Percentiles rank a stretch among this genome's conserved stretches.
Evolutionary conservation across 2,113 vertebrate genomes (phyloP).

Genomic region (Otis tarda): DNA sequence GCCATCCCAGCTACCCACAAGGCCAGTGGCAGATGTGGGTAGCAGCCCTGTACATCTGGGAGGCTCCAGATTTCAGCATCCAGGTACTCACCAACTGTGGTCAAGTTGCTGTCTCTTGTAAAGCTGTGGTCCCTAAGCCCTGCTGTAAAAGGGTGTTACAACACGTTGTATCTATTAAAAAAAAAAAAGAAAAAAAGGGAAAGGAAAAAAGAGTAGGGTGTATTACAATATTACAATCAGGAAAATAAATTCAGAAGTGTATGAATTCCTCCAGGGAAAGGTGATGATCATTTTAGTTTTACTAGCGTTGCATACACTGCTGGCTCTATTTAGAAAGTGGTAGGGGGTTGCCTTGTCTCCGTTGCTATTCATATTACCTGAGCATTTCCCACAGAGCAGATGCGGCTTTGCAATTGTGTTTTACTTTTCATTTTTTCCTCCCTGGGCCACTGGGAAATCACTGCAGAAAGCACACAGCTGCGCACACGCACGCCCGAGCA

Average conservation of each 20-base stretch:
- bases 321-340: constrained; percentile 52
- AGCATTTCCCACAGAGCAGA: constrained; percentile 33
- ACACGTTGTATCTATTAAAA: neutral
- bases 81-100: neutral
- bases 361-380: constrained; percentile 33
- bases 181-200: neutral
- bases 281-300: neutral
- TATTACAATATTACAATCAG: neutral
- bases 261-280: constrained; percentile 8
- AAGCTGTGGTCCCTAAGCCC: neutral
- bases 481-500: accelerated
- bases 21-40: neutral
- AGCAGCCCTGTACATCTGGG: neutral
- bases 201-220: neutral
- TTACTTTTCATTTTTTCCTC: constrained; percentile 20
- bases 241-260: neutral
- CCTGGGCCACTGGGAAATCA: constrained; percentile 27
- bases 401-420: neutral
- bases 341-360: neutral
- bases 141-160: neutral
- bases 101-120: neutral
- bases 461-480: neutral
- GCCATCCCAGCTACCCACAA: neutral
- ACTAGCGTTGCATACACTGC: neutral
- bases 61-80: neutral